Evolutionary conservation across 2,113 vertebrate genomes (phyloP).

Genomic region (Megaceryle torquata): DNA sequence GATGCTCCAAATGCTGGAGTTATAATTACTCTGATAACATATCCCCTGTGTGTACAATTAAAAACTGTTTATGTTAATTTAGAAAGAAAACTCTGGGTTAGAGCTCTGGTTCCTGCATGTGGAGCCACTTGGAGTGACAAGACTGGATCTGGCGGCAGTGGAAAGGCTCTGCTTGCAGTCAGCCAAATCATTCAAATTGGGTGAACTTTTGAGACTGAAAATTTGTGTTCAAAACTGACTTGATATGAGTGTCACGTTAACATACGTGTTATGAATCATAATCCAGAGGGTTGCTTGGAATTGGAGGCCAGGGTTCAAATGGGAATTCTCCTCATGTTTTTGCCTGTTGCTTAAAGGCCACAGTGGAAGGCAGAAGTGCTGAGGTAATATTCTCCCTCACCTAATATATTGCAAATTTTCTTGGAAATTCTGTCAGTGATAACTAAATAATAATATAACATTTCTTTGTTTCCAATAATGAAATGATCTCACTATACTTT

Average conservation of each 20-base stretch:
- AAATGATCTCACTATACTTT: neutral
- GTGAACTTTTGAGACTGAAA: slow-evolving; percentile 15
- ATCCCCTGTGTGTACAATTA: neutral
- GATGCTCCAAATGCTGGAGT: neutral
- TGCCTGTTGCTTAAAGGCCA: neutral
- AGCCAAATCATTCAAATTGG: neutral
- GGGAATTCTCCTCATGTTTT: slow-evolving; percentile 28
- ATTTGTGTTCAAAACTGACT: neutral
- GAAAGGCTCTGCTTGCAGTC: neutral
- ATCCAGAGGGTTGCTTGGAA: neutral
- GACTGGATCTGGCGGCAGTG: neutral
- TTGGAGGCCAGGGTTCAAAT: slow-evolving; percentile 39
- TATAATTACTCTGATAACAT: neutral
- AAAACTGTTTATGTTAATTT: neutral
- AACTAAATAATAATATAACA: neutral
- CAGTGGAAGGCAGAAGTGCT: slow-evolving; percentile 1
- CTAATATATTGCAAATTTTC: neutral
- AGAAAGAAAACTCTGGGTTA: neutral
- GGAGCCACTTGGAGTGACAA: neutral
- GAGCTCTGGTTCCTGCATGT: neutral
- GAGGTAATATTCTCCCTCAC: slow-evolving; percentile 19
- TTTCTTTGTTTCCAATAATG: neutral
- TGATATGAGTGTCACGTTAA: neutral
- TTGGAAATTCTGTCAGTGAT: neutral
- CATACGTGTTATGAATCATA: neutral